These are phyloP conservation scores for Cherax destructor DNA, from an alignment of 1,140 invertebrate genomes.

Conservation along the genomic window DNA sequence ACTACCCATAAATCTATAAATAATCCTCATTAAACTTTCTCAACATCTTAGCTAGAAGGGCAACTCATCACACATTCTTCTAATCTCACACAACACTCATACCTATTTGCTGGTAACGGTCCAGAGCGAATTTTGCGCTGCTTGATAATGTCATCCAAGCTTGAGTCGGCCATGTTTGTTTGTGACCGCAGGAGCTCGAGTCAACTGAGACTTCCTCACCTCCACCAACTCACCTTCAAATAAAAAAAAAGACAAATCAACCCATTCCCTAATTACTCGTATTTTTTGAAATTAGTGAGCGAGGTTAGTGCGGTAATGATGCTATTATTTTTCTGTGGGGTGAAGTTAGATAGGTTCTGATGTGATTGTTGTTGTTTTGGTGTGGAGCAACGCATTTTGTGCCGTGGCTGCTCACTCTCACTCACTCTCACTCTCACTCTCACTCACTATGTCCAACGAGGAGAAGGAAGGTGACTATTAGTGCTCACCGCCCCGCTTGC, in stretches of 20 bases:
- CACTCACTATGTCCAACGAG: conserved; percentile 40
- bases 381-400: conserved; percentile 20
- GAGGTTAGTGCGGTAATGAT: background rate
- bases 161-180: conserved; percentile 42
- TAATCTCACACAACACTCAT: background rate
- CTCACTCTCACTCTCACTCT: background rate
- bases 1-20: too few relatives aligned
- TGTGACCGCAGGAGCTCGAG: too few relatives aligned
- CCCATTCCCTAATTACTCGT: background rate
- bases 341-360: background rate
- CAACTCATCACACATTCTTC: too few relatives aligned
- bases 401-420: background rate
- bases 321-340: background rate
- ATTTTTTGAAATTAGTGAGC: background rate
- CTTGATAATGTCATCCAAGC: conserved; percentile 33
- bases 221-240: background rate
- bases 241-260: background rate
- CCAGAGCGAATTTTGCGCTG: conserved; percentile 18
- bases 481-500: background rate
- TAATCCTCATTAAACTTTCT: too few relatives aligned
- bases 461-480: conserved; percentile 40
- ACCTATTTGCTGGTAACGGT: background rate
- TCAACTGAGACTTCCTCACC: background rate
- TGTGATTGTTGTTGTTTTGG: conserved; percentile 59
- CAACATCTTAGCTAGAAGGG: too few relatives aligned